Conservation (phyloP, 2,888 invertebrate species). For the Phorcus lineatus region DNA sequence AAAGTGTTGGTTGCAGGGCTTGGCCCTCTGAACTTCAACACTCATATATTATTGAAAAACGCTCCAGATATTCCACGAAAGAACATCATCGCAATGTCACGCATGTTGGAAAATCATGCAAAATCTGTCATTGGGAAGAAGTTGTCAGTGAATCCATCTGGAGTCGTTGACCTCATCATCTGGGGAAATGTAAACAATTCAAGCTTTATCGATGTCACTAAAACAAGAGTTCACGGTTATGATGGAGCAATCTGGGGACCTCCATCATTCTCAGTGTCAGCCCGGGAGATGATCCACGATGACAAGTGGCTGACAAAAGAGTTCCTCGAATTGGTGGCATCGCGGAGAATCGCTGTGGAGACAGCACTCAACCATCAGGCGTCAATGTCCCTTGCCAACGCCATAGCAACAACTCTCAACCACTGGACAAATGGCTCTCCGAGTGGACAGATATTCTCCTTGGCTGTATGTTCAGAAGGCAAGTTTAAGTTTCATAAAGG, state of each 20-base stretch:
- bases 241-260: slow-evolving; percentile 74
- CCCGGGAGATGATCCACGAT: slow-evolving; percentile 69
- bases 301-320: slow-evolving; percentile 70
- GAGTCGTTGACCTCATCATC: slow-evolving; percentile 70
- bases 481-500: background rate
- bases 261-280: slow-evolving; percentile 67
- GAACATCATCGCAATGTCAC: slow-evolving; percentile 68
- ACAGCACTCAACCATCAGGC: slow-evolving; percentile 53
- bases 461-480: slow-evolving; percentile 71
- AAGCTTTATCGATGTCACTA: slow-evolving; percentile 54
- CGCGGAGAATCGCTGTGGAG: slow-evolving; percentile 30
- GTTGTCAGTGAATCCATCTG: slow-evolving; percentile 67
- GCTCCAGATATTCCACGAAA: slow-evolving; percentile 64
- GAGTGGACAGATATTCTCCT: slow-evolving; percentile 68
- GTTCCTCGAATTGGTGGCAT: slow-evolving; percentile 49
- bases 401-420: slow-evolving; percentile 59
- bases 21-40: slow-evolving; percentile 72
- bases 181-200: slow-evolving; percentile 72
- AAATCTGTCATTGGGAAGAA: slow-evolving; percentile 69
- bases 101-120: slow-evolving; percentile 69
- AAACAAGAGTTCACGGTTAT: slow-evolving; percentile 66
- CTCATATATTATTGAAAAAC: slow-evolving; percentile 65
- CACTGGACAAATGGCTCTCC: slow-evolving; percentile 72
- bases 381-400: slow-evolving; percentile 55
- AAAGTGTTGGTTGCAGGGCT: slow-evolving; percentile 68